phyloP scores from a whole-genome alignment of 2,797 vertebrate species.

The Buceros bicornis region DNA sequence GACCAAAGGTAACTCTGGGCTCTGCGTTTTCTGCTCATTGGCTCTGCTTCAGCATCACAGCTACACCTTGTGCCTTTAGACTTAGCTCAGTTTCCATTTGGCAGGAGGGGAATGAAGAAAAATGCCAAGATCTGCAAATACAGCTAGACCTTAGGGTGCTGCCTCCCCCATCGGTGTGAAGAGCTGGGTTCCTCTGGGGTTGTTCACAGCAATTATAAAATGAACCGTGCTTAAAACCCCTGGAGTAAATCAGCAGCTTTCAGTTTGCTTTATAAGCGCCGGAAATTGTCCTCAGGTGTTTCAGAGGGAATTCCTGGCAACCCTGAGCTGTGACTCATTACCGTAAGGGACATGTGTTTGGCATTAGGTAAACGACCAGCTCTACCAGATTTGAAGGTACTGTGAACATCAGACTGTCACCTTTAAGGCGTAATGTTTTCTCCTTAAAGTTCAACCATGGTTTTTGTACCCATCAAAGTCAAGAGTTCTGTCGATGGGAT shows the following conservation, averaged over 20 bases:
- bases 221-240: neutral
- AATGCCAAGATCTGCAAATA: neutral
- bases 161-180: neutral
- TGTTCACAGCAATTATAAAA: neutral
- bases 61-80: slow-evolving; percentile 14
- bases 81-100: neutral
- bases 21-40: neutral
- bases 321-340: neutral
- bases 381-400: neutral
- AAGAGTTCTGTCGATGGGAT: neutral
- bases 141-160: neutral
- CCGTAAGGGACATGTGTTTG: neutral
- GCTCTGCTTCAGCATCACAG: slow-evolving; percentile 29
- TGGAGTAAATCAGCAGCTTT: neutral
- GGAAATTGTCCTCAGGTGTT: neutral
- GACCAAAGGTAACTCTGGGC: neutral
- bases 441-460: neutral
- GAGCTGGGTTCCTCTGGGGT: neutral
- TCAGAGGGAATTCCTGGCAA: neutral
- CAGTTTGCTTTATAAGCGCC: neutral
- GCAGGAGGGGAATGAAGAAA: neutral
- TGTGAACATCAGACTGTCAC: neutral
- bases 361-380: neutral
- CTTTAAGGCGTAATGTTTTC: neutral
- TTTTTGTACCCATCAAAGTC: neutral